Base-by-base conservation (phyloP, 2,888 invertebrate genomes). In the Choristoneura rosaceana region DNA sequence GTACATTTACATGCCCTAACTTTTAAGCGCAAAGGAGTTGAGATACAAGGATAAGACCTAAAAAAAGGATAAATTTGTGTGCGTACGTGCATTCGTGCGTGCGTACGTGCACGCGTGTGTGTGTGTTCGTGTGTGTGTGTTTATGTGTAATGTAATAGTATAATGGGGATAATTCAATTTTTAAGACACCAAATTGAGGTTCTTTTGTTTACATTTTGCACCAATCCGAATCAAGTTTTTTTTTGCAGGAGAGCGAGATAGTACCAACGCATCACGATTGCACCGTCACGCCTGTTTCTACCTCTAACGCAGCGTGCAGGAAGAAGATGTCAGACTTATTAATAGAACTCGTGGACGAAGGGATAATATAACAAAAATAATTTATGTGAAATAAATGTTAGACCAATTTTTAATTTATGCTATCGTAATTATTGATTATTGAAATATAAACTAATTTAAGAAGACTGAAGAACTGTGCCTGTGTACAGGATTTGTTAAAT, bases 261-360 rank as follows among this genome's bases (percentile, higher is more conserved):
- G 77, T 80, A 0, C 77, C 78, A 3, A 70, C 82, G 1, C 82
- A 85, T 0, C 83, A 83, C 1, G 87, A 85, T 15, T 80, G 80
- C 14, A 33, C 64, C 8, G 79, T 82, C 0, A 88, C 83, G 15
- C 94, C 95, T 0, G 94, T 94, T 34, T 87, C 87, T 81, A 94
- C 94, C 0, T 87, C 89, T 0, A 96, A 95, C 79, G 94, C 95
- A 67, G 88, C 93, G 47, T 96, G 96, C 79, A 91, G 96, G 65
- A 94, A 92, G 80, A 96, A 96, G 82, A 96, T 97, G 96, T 95
- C 96, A 0, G 96, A 96, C 69, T 89, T 96, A 69, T 94, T 96
- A 0, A 91, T 95, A 74, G 97, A 97, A 82, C 90, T 97, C 69
- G 95, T 96, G 0, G 95, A 96, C 78, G 94, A 93, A 25, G 95